Evolutionary conservation across 2,888 invertebrate species (phyloP), one percentile per base, ranked within the genome.

Genomic region (Kryphioiulus occultus): DNA sequence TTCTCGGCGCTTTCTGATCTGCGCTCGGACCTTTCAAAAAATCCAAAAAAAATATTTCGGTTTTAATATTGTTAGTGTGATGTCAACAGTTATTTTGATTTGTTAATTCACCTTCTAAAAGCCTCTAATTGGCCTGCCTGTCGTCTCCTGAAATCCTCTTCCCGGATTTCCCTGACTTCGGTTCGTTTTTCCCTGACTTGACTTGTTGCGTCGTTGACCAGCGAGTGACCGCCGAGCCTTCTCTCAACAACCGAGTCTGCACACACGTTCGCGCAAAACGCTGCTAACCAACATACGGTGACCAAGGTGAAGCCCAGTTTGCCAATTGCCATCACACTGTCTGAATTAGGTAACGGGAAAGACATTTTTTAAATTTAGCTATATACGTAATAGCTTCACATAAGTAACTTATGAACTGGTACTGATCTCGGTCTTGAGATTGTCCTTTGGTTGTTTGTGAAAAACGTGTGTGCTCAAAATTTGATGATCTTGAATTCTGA

Each of bases 241-340:
- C 83, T 30, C 22, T 83, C 35, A 35, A 83, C 30, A 22, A 5
- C n/a, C 87, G 78, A 87, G 7, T 87, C 87, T 17, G 22, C 87
- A 47, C 35, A 32, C 53, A 47, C 35, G 17, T 59, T 78, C 19
- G 32, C 78, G 12, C 26, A 78, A 19, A 42, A n/a, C 17, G 26
- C 68, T 35, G 87, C 87, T 32, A 87, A 26, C 87, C 87, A 87
- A 78, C 87, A 87, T 78, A 87, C 19, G 30, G 42, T 78, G 68
- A 78, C 35, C 32, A 87, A 78, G 59, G 39, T 39, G 44, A 85
- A 30, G 78, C 53, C 78, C 10, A 87, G 59, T 87, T 87, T 87
- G 32, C 87, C 78, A 68, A 87, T 87, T 59, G 87, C 87, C 87
- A 87, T 87, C 32, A 87, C 87, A 87, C 30, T 30, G 53, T 53